These are phyloP conservation scores for Volucella bombylans DNA, from an alignment of 2,888 invertebrate genomes.

Conservation along the genomic window DNA sequence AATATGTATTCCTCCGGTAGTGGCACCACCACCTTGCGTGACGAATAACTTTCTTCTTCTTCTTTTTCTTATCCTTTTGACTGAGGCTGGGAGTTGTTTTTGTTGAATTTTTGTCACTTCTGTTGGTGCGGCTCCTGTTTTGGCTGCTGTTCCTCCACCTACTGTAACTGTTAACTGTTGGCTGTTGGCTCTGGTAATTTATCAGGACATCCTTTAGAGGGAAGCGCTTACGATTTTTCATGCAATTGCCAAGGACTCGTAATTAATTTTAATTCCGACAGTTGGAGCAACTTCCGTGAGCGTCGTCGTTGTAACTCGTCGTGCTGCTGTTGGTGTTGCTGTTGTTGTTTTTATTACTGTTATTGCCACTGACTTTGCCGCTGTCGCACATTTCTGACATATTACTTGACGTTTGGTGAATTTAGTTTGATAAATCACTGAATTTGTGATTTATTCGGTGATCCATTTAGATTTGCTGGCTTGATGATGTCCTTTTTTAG, in stretches of 20 bases:
- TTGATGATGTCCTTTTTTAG: background rate
- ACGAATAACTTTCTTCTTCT: conserved; percentile 25
- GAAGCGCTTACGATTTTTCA: conserved; percentile 60
- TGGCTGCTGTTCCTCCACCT: background rate
- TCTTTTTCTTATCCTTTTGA: background rate
- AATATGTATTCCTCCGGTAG: conserved; percentile 40
- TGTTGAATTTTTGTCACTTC: conserved; percentile 19
- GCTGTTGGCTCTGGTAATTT: conserved; percentile 62
- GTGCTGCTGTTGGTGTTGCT: conserved; percentile 22
- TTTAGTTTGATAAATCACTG: conserved; percentile 59
- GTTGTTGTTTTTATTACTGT: conserved; percentile 12
- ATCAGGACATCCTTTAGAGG: conserved; percentile 68
- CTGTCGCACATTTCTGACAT: conserved; percentile 58
- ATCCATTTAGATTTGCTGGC: background rate
- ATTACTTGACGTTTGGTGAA: conserved; percentile 47
- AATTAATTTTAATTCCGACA: conserved; percentile 71
- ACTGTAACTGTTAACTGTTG: conserved; percentile 16
- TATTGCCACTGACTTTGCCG: conserved; percentile 11
- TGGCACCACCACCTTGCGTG: conserved; percentile 40
- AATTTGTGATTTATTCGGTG: conserved; percentile 55
- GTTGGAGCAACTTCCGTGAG: conserved; percentile 43
- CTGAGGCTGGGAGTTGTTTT: conserved; percentile 28
- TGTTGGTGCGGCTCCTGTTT: background rate
- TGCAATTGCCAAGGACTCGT: conserved; percentile 63
- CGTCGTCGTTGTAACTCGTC: background rate